phyloP scores from a whole-genome alignment of 2,113 vertebrate genomes.

The Elephas maximus region DNA sequence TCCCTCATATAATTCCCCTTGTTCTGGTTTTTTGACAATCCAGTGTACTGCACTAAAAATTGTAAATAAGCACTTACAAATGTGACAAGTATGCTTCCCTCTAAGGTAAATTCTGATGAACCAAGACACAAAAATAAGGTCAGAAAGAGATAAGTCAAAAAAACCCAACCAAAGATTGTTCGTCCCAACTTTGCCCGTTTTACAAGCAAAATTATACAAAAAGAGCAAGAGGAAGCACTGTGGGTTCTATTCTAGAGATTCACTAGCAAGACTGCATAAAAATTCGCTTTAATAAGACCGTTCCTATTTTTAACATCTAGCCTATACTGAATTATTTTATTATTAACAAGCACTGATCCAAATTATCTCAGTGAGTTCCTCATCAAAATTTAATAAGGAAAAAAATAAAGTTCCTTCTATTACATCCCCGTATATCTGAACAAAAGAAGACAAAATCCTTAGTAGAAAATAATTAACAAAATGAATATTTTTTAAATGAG shows the following conservation, averaged over 20 bases:
- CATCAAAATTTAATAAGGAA: constrained; percentile 52
- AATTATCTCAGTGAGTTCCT: constrained; percentile 60
- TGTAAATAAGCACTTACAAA: constrained; percentile 45
- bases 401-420: not conserved
- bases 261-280: constrained; percentile 77
- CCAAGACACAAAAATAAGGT: constrained; percentile 40
- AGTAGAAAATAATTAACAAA: constrained; percentile 67
- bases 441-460: constrained; percentile 26
- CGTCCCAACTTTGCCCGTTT: constrained; percentile 23
- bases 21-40: not conserved
- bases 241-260: constrained; percentile 66
- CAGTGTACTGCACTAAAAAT: not conserved
- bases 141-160: constrained; percentile 19
- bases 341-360: constrained; percentile 75
- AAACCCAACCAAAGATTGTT: constrained; percentile 37
- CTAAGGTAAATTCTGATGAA: constrained; percentile 39
- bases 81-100: not conserved
- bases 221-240: constrained; percentile 12
- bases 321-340: constrained; percentile 73
- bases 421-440: constrained; percentile 47
- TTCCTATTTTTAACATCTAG: constrained; percentile 81
- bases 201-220: constrained; percentile 54
- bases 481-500: not conserved
- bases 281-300: constrained; percentile 75
- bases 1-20: constrained; percentile 25